Evolutionary conservation across 2,797 vertebrate species (phyloP).

Genomic region (Cossypha caffra): DNA sequence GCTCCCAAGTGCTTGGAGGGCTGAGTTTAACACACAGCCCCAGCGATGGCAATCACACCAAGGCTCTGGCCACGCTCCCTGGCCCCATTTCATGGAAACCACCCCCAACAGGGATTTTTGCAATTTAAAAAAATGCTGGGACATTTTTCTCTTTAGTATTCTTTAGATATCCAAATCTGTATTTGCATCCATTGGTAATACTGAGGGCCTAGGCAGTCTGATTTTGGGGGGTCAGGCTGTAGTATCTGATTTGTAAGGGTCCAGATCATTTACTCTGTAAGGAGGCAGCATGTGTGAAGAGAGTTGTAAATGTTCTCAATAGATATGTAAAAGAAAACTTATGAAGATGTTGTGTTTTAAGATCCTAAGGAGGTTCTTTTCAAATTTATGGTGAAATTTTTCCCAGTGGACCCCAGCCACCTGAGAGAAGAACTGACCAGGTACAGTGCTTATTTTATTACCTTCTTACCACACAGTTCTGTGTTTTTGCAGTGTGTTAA

Average conservation of each 20-base stretch:
- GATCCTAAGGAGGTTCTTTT: conserved; percentile 92
- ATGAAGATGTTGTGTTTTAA: conserved; percentile 83
- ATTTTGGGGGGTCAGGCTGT: background rate
- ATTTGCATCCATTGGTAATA: fast-evolving
- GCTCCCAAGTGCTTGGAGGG: background rate
- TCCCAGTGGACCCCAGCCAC: conserved; percentile 92
- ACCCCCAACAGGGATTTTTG: background rate
- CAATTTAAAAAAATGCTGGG: background rate
- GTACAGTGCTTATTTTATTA: conserved; percentile 66
- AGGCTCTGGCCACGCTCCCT: fast-evolving
- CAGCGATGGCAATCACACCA: fast-evolving
- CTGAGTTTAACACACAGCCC: background rate
- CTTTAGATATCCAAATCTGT: background rate
- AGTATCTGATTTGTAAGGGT: background rate
- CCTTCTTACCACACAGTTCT: background rate
- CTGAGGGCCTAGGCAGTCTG: background rate
- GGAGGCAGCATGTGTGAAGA: background rate
- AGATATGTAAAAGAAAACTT: conserved; percentile 73
- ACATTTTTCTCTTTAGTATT: background rate
- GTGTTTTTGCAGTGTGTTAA: background rate
- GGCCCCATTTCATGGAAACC: background rate
- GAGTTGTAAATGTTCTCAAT: conserved; percentile 62
- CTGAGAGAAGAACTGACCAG: conserved; percentile 92
- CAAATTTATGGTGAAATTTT: conserved; percentile 98
- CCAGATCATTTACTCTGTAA: background rate